A percentile compares a stretch with the other conserved stretches of the same genome.
These are phyloP conservation scores for Drosophila greeni DNA, from an alignment of 2,888 invertebrate species.

Conservation along the genomic window DNA sequence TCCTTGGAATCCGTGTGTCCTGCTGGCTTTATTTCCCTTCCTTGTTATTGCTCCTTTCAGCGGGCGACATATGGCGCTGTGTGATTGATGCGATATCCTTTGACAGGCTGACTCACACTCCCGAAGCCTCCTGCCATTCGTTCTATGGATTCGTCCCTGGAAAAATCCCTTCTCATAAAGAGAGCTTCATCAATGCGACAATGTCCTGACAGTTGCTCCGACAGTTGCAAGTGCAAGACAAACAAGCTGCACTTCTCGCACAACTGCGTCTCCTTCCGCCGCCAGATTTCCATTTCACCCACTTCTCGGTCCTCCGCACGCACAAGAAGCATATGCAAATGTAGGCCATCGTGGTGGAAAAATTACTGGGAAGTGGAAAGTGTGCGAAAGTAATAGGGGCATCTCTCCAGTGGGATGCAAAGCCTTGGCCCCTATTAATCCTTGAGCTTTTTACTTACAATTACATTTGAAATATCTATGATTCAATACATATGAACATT, in stretches of 20 bases:
- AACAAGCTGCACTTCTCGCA: conserved; percentile 47
- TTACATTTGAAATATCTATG: too few relatives aligned
- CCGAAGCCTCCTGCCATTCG: neutral
- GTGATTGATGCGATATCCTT: conserved; percentile 51
- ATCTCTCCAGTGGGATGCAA: neutral
- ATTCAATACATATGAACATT: neutral
- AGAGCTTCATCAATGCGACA: conserved; percentile 50
- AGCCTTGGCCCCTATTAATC: neutral
- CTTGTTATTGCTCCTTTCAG: conserved; percentile 19
- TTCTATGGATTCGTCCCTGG: conserved; percentile 3
- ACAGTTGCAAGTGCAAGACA: conserved; percentile 53
- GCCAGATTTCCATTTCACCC: conserved; percentile 2
- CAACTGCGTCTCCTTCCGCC: conserved; percentile 29
- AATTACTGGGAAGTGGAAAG: neutral
- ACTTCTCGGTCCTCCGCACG: conserved; percentile 1
- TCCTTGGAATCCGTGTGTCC: neutral
- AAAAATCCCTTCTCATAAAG: neutral
- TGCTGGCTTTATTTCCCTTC: neutral
- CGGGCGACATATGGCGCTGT: conserved; percentile 27
- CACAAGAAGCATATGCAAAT: conserved; percentile 32
- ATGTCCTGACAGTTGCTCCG: conserved; percentile 44
- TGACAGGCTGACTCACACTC: conserved; percentile 29
- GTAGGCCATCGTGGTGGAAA: conserved; percentile 6
- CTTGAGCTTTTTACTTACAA: too few relatives aligned
- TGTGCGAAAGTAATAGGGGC: too few relatives aligned